Conservation (phyloP, 2,113 vertebrate species). For the Corythornis madagascariensis region DNA sequence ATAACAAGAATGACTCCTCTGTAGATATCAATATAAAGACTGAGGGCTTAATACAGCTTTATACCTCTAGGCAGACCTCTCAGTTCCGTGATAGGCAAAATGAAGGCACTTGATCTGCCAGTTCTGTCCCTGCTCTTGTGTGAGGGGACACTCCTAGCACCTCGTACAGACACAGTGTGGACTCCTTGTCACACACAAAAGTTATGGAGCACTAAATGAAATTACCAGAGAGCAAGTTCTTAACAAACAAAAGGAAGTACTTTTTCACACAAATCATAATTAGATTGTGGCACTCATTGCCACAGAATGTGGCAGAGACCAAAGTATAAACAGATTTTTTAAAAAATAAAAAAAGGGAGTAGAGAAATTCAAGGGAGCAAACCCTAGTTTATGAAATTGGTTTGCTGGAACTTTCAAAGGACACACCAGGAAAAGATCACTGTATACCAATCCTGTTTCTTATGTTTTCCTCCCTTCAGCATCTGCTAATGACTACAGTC, state of each 20-base stretch:
- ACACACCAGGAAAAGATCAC: background rate
- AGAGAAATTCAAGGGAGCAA: background rate
- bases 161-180: background rate
- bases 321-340: background rate
- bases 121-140: background rate
- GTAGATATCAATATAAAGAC: background rate
- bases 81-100: background rate
- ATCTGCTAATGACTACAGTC: background rate
- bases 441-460: background rate
- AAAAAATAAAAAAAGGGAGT: background rate
- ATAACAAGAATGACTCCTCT: background rate
- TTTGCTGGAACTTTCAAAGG: background rate
- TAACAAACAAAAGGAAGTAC: conserved; percentile 8
- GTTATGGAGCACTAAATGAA: background rate
- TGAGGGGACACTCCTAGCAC: background rate
- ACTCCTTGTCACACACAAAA: background rate
- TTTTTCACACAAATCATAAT: conserved; percentile 21
- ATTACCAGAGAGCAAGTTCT: background rate
- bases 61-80: background rate
- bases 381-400: background rate
- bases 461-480: background rate
- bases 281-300: background rate
- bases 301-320: background rate
- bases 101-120: background rate
- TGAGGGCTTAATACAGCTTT: background rate